Evolutionary conservation across 1,140 invertebrate genomes (phyloP), one percentile per base, ranked within the genome.

Genomic region (Trinorchestia longiramus): DNA sequence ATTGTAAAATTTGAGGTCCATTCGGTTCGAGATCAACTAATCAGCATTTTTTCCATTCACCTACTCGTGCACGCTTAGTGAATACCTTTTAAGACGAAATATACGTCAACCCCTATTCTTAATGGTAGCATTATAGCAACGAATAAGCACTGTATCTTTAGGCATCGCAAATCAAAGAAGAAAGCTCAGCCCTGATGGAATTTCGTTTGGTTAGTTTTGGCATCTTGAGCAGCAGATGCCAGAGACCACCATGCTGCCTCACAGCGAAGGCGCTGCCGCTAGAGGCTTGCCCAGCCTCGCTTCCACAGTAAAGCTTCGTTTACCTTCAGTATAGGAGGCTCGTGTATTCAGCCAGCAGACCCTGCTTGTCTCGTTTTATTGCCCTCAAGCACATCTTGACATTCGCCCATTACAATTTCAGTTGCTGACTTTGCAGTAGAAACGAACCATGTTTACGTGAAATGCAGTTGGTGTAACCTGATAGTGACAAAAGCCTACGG

Each of bases 141-240:
- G 92, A 45, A 94, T 94, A 94, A 94, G 43, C 92, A 94, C 44
- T 44, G 92, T 94, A 94, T 94, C 92, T 94, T 94, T 94, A 94
- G 92, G 92, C 92, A 94, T 94, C 43, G 36, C 41, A 94, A 94
- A 94, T 43, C 92, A 94, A 94, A 47, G 92, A 94, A 94, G 92
- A 45, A 94, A 94, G 43, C 45, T 94, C 92, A 43, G 43, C 92
- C 47, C 92, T 94, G 40, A 47, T 44, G 43, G 92, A 47, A 94
- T 94, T 94, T 44, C 44, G 92, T 40, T 94, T 94, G 92, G 92
- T 45, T 45, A 23, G 92, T 47, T 94, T 94, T 47, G 92, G 92
- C 92, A 94, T 45, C 92, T 45, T 36, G 62, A n/a, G 44, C 44
- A 8, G 8, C 41, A 94, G 90, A 47, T 94, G 43, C 92, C 19